Percentiles rank a stretch among this genome's conserved stretches.
phyloP scores from a whole-genome alignment of 2,797 vertebrate species.

The Oreonectes daqikongensis region DNA sequence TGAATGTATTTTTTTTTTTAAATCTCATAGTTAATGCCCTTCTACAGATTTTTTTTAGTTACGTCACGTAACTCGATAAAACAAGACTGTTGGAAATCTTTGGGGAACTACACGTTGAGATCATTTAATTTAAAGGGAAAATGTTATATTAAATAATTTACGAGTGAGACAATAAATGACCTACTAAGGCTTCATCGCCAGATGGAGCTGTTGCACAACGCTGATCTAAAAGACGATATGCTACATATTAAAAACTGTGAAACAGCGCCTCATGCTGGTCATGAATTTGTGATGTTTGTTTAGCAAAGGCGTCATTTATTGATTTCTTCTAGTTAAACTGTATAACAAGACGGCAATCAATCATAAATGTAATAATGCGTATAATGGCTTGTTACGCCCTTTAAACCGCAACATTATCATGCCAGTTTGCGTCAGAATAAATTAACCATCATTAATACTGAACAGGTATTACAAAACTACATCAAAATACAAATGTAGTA shows the following conservation, averaged over 20 bases:
- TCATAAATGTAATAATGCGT: background rate
- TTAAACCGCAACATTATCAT: too few relatives aligned
- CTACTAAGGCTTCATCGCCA: background rate
- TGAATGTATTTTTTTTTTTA: too few relatives aligned
- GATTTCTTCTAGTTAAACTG: too few relatives aligned
- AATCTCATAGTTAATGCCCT: too few relatives aligned
- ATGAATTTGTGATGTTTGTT: background rate
- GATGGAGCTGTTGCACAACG: background rate
- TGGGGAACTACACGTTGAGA: background rate
- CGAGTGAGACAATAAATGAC: background rate
- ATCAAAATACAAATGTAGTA: too few relatives aligned
- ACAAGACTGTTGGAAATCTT: background rate
- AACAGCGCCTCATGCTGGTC: conserved; percentile 13
- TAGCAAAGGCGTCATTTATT: background rate
- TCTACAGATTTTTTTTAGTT: background rate
- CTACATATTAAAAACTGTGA: background rate
- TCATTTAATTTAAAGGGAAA: background rate
- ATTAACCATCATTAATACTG: too few relatives aligned
- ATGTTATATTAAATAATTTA: background rate
- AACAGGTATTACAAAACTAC: too few relatives aligned
- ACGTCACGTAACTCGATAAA: background rate
- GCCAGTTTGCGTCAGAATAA: too few relatives aligned
- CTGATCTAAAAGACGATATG: too few relatives aligned
- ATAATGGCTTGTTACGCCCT: too few relatives aligned
- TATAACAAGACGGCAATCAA: too few relatives aligned